Conservation (phyloP, 1,140 invertebrate genomes). For the Atta colombica region DNA sequence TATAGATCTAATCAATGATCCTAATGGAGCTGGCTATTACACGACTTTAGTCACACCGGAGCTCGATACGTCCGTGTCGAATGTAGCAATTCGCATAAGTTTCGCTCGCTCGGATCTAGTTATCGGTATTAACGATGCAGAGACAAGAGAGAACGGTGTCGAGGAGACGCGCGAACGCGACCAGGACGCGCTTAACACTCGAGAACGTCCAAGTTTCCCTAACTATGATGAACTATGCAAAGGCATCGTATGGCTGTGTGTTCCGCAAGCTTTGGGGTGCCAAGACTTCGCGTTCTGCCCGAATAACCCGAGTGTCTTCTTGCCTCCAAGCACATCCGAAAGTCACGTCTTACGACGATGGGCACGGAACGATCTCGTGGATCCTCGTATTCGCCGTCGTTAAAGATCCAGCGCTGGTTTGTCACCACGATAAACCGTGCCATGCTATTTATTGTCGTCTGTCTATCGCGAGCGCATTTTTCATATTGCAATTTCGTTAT, state of each 20-base stretch:
- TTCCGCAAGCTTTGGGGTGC: slow-evolving; percentile 37
- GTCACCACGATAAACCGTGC: slow-evolving; percentile 14
- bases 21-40: slow-evolving; percentile 22
- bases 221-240: slow-evolving; percentile 78
- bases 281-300: slow-evolving; percentile 60
- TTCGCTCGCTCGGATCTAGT: slow-evolving; percentile 39
- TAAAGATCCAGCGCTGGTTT: slow-evolving; percentile 22
- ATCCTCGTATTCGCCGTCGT: slow-evolving; percentile 40
- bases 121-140: slow-evolving; percentile 39
- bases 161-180: slow-evolving; percentile 25
- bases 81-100: background rate
- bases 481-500: slow-evolving; percentile 5
- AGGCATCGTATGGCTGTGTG: slow-evolving; percentile 56
- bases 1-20: slow-evolving; percentile 25
- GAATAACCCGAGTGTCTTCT: slow-evolving; percentile 66
- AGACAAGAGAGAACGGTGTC: slow-evolving; percentile 61
- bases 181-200: slow-evolving; percentile 64
- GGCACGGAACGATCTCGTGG: slow-evolving; percentile 2
- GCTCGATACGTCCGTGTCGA: background rate
- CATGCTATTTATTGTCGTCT: slow-evolving; percentile 39
- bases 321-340: slow-evolving; percentile 56
- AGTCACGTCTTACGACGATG: slow-evolving; percentile 49
- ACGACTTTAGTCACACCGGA: background rate
- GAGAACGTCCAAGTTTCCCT: slow-evolving; percentile 69
- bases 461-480: slow-evolving; percentile 24